phyloP scores from a whole-genome alignment of 53 echinoderm and acorn worm species.

The Zoroaster sp. region DNA sequence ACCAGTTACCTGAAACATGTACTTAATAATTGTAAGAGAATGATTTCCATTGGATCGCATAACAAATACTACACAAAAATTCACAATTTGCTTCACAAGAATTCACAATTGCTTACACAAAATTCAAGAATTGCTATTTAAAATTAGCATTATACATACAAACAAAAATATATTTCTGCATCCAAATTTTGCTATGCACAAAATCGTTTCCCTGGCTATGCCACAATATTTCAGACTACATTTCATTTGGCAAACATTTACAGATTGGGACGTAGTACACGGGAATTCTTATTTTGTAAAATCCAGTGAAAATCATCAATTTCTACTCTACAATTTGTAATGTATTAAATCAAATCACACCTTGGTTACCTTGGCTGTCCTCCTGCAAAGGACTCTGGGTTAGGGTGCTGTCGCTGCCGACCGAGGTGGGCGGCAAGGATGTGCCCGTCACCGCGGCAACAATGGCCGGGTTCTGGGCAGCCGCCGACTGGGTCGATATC shows the following conservation, averaged over 20 bases:
- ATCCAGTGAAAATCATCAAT: not conserved
- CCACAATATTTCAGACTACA: no score
- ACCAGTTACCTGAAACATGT: no score
- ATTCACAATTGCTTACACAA: no score
- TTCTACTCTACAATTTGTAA: not conserved
- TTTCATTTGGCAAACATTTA: not conserved
- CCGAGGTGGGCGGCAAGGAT: conserved; percentile 25
- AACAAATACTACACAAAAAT: no score
- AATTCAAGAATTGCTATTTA: no score
- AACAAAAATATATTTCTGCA: no score
- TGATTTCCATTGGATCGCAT: no score
- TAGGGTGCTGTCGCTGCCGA: conserved; percentile 32
- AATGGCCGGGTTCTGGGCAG: conserved; percentile 45
- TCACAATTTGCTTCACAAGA: no score
- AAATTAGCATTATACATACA: no score
- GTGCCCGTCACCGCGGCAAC: conserved; percentile 43
- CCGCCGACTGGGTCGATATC: not conserved
- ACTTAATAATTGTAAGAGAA: no score
- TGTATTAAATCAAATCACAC: not conserved
- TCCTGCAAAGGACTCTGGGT: conserved; percentile 44
- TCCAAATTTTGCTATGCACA: no score
- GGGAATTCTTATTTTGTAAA: not conserved
- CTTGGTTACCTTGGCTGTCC: conserved; percentile 31
- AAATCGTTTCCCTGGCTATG: no score
- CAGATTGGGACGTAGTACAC: not conserved